Evolutionary conservation across 2,888 invertebrate species (phyloP).

Genomic region (Abrostola triplasia): DNA sequence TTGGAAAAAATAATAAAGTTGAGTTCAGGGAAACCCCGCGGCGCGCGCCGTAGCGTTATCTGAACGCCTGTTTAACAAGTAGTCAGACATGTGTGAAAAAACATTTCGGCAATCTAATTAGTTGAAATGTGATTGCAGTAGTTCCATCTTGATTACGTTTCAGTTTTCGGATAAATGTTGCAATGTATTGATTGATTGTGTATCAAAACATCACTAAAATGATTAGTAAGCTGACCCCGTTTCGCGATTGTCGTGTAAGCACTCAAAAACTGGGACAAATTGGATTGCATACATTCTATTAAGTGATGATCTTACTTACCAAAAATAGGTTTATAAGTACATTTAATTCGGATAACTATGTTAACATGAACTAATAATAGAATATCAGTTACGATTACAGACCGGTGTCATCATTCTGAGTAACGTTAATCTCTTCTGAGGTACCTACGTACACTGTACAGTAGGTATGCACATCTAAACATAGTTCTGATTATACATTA

Average conservation of each 20-base stretch:
- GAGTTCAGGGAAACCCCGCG: conserved; percentile 23
- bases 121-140: conserved; percentile 20
- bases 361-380: conserved; percentile 57
- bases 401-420: conserved; percentile 57
- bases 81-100: neutral
- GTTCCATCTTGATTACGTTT: conserved; percentile 43
- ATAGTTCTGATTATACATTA: conserved; percentile 18
- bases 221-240: conserved; percentile 82
- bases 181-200: conserved; percentile 71
- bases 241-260: conserved; percentile 78
- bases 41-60: conserved; percentile 8
- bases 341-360: conserved; percentile 30
- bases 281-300: conserved; percentile 62
- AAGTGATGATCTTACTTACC: conserved; percentile 55
- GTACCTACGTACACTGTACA: too few species aligned
- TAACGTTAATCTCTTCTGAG: conserved; percentile 58
- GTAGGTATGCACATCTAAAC: neutral
- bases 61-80: conserved; percentile 7
- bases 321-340: conserved; percentile 49
- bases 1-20: conserved; percentile 16
- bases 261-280: conserved; percentile 77
- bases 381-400: conserved; percentile 58
- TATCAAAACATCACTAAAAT: conserved; percentile 73
- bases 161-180: conserved; percentile 69
- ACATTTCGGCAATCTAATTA: conserved; percentile 24